These are phyloP conservation scores for Triplophysa bombifrons DNA, from an alignment of 2,797 vertebrate species.

Conservation along the genomic window DNA sequence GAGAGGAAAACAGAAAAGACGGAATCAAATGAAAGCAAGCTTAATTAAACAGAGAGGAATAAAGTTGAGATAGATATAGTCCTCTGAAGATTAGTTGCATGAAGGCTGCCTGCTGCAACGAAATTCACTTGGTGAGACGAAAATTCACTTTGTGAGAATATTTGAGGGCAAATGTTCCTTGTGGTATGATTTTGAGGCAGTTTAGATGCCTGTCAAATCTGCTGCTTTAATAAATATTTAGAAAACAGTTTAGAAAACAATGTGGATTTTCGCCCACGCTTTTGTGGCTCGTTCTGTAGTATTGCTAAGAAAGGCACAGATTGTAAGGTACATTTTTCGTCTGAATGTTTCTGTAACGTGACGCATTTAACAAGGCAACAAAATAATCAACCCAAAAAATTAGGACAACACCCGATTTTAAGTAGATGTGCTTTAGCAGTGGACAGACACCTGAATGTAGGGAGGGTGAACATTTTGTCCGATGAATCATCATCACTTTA, in stretches of 20 bases:
- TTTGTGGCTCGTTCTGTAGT: constrained; percentile 26
- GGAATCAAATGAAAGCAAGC: constrained; percentile 47
- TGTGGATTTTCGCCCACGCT: background rate
- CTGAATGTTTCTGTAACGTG: background rate
- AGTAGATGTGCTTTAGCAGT: background rate
- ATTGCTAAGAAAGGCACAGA: constrained; percentile 40
- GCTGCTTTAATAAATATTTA: constrained; percentile 14
- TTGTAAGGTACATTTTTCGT: no score
- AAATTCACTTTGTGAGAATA: constrained; percentile 2
- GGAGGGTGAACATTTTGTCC: background rate
- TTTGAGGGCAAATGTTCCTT: constrained; percentile 6
- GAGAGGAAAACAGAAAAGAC: constrained; percentile 52
- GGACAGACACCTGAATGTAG: background rate
- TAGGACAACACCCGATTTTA: background rate
- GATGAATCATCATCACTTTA: background rate
- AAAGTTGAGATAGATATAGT: constrained; percentile 32
- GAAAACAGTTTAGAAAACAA: constrained; percentile 16
- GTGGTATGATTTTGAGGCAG: constrained; percentile 9
- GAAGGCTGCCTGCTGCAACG: constrained; percentile 33
- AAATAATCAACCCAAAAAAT: background rate
- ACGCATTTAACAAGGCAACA: background rate
- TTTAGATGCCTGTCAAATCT: constrained; percentile 20
- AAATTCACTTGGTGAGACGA: constrained; percentile 3
- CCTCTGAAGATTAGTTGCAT: constrained; percentile 21
- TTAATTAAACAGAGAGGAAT: constrained; percentile 55